A percentile compares a stretch with the other conserved stretches of the same genome.
Conservation (phyloP, 2,888 invertebrate genomes). For the Acanthosepion lycidas region DNA sequence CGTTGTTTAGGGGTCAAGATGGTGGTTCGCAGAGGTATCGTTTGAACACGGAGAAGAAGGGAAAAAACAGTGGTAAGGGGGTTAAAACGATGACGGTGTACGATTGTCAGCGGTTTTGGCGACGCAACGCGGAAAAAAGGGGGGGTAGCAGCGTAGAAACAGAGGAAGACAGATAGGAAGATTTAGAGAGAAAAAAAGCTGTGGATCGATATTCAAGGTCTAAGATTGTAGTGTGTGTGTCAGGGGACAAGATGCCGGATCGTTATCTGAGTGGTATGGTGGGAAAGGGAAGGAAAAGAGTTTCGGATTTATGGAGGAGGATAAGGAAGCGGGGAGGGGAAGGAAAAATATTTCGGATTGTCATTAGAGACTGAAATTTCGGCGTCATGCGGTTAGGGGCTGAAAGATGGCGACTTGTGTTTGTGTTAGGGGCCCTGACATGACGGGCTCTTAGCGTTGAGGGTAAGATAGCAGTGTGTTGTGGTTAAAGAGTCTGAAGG, state of each 20-base stretch:
- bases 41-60: not conserved
- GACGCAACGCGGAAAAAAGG: not conserved
- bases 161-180: not conserved
- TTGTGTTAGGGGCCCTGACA: slow-evolving; percentile 33
- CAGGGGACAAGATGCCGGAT: slow-evolving; percentile 33
- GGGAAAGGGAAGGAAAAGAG: not conserved
- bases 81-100: slow-evolving; percentile 12
- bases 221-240: slow-evolving; percentile 18
- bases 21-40: slow-evolving; percentile 21
- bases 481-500: slow-evolving; percentile 20
- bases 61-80: slow-evolving; percentile 17
- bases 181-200: not conserved
- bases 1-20: slow-evolving; percentile 33
- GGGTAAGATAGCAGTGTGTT: slow-evolving; percentile 33
- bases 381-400: slow-evolving; percentile 33
- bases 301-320: slow-evolving; percentile 33
- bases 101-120: not conserved
- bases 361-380: slow-evolving; percentile 33
- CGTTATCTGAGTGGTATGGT: slow-evolving; percentile 8
- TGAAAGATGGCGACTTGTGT: slow-evolving; percentile 33
- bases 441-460: slow-evolving; percentile 33
- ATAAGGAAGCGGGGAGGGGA: not conserved
- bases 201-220: slow-evolving; percentile 11
- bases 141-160: not conserved
- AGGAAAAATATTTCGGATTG: slow-evolving; percentile 21